A percentile compares a stretch with the other conserved stretches of the same genome.
phyloP scores from a whole-genome alignment of 2,888 invertebrate species.

The Sesia bembeciformis region DNA sequence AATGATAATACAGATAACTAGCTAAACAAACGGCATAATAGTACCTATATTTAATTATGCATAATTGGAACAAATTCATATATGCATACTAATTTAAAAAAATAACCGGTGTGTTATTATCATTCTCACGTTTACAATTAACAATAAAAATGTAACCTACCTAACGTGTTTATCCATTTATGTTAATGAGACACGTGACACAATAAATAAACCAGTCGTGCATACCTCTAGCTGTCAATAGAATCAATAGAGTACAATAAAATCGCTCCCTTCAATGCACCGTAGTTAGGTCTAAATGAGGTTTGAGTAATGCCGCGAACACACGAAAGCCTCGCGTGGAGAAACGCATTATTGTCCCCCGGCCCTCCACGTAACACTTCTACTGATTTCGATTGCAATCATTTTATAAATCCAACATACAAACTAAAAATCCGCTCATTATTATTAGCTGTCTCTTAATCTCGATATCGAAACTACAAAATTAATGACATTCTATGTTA shows the following conservation, averaged over 20 bases:
- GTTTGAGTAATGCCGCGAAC: slow-evolving; percentile 62
- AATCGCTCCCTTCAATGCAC: slow-evolving; percentile 64
- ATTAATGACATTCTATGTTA: no score
- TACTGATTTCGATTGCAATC: slow-evolving; percentile 9
- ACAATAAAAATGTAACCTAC: background rate
- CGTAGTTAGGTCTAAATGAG: slow-evolving; percentile 69
- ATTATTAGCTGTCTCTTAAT: no score
- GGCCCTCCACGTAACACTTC: slow-evolving; percentile 12
- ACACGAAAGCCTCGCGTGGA: slow-evolving; percentile 65
- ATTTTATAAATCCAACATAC: background rate
- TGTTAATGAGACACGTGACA: slow-evolving; percentile 41
- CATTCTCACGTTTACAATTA: no score
- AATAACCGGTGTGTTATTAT: no score
- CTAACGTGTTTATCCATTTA: slow-evolving; percentile 19
- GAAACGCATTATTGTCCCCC: slow-evolving; percentile 35
- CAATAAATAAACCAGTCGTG: slow-evolving; percentile 47
- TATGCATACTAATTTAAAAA: no score
- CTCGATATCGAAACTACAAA: no score
- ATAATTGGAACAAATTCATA: no score
- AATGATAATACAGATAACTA: no score
- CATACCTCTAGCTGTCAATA: slow-evolving; percentile 51
- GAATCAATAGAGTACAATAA: slow-evolving; percentile 71
- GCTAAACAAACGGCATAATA: no score
- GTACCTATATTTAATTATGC: no score
- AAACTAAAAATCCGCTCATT: background rate